Base-by-base conservation (phyloP, 2,113 vertebrate genomes). In the Aphelocoma coerulescens region DNA sequence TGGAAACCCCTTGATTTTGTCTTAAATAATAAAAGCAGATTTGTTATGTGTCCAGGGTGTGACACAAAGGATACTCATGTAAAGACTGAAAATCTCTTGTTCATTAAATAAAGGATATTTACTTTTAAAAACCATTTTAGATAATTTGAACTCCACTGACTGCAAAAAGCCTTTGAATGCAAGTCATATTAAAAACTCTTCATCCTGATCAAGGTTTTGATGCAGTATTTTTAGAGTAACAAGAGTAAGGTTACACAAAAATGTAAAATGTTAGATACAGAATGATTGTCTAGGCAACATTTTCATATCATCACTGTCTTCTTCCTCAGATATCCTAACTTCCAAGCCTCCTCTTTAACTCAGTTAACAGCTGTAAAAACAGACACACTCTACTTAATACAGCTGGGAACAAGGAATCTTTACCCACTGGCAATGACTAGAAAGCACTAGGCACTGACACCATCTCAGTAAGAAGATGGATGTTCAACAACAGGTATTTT, bases 381-480 rank as follows among this genome's bases (percentile, higher is more conserved):
- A 8, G 35, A 33, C 4, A 35, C 24, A 61, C 24, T 59, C 16
- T 52, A 61, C 63, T 57, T 44, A 48, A 41, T 20, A 30, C 2
- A 75, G 30, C 27, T 67, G 33, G 15, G 11, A 95, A 81, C 24
- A 68, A 41, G 57, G 32, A 84, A 49, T 63, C 55, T 73, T 92
- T 43, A 89, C 49, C 19, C 14, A 37, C 10, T 48, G 27, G 30
- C 54, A 79, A 33, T 2, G 11, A 43, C 43, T 28, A 73, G 14
- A 94, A 84, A 63, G 39, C 59, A 55, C 33, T 7, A 67, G n/a
- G 46, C 54, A 61, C 48, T 55, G 58, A 67, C 21, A 67, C 7
- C 18, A 82, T 16, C 58, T 39, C 32, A 71, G 21, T 18, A 55
- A 86, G n/a, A 82, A 3, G 13, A 71, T 0, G 0, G 13, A 78